Evolutionary conservation across 2,113 vertebrate genomes (phyloP), one percentile per base, ranked within the genome.

Genomic region (Oncorhynchus kisutch): DNA sequence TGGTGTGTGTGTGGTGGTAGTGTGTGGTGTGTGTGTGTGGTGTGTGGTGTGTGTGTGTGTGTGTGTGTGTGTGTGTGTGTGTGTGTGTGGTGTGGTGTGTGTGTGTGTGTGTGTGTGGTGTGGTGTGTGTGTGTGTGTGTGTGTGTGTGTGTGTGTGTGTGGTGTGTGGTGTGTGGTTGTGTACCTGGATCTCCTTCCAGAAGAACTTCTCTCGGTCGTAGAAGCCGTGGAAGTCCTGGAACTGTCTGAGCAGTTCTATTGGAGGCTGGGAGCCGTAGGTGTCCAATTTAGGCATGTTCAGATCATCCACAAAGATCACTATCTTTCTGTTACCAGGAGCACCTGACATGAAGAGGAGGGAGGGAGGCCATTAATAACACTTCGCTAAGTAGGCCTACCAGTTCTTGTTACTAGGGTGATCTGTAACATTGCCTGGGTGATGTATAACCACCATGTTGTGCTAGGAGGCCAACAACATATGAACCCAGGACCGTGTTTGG

Each of bases 251-350:
- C 1, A 96, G 88, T 80, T 96, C 95, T 72, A 95, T 95, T 0
- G 95, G 94, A 16, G 94, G 95, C 77, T 97, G 94, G 65, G 95
- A 97, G 68, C 95, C 95, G 39, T 95, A 96, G 72, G 73, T 90
- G 90, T 95, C 94, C 79, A 96, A 85, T 77, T 94, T 95, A 9
- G 95, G 95, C 94, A 96, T 96, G 74, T 96, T 96, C 78, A 96
- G 87, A 74, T 96, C 95, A 60, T 96, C 94, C 62, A 96, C 95
- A 88, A 96, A 96, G 77, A 96, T 92, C 74, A 96, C 89, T 22
- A 96, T 78, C 79, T 83, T 92, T 81, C 94, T 96, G 78, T 94
- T 94, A 72, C 79, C 88, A 60, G 95, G 95, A 67, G 95, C 94
- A 77, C 95, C 95, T 96, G 12, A 68, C 0, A 3, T 0, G 16